Conservation (phyloP, 2,888 invertebrate genomes). For the Netelia inedita region DNA sequence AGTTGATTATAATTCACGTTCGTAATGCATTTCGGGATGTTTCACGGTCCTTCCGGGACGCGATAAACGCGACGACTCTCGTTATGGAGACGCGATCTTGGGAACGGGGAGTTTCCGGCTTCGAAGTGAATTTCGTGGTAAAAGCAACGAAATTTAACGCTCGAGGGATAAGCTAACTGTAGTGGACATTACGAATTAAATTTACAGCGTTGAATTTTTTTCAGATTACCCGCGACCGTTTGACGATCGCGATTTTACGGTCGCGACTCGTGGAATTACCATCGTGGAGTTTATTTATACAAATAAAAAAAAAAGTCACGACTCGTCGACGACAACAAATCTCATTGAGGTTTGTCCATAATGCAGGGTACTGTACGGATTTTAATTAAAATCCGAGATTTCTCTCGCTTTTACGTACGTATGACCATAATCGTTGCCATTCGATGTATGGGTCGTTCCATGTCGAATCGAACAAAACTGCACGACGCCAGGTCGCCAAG, state of each 20-base stretch:
- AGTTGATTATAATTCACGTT: neutral
- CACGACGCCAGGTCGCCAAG: too few relatives aligned
- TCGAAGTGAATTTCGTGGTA: slow-evolving; percentile 31
- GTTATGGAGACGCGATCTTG: slow-evolving; percentile 4
- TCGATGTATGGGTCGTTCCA: too few relatives aligned
- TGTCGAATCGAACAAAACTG: too few relatives aligned
- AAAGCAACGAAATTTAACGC: neutral
- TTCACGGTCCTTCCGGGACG: slow-evolving; percentile 3
- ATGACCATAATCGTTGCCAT: neutral
- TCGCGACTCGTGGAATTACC: slow-evolving; percentile 3
- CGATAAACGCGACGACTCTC: neutral
- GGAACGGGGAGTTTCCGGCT: slow-evolving; percentile 32
- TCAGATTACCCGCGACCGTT: slow-evolving; percentile 7
- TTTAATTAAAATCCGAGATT: slow-evolving; percentile 42
- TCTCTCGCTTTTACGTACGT: slow-evolving; percentile 10
- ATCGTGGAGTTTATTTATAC: neutral
- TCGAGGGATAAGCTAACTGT: slow-evolving; percentile 4
- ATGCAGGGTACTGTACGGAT: neutral
- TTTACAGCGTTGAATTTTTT: slow-evolving; percentile 11
- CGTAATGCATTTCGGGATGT: slow-evolving; percentile 9
- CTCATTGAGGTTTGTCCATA: neutral
- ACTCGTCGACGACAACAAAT: slow-evolving; percentile 11
- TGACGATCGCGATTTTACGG: slow-evolving; percentile 21
- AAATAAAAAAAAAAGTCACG: neutral
- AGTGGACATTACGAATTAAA: slow-evolving; percentile 34